Conservation (phyloP, 1,140 invertebrate species). For the Drosophila ironensis region DNA sequence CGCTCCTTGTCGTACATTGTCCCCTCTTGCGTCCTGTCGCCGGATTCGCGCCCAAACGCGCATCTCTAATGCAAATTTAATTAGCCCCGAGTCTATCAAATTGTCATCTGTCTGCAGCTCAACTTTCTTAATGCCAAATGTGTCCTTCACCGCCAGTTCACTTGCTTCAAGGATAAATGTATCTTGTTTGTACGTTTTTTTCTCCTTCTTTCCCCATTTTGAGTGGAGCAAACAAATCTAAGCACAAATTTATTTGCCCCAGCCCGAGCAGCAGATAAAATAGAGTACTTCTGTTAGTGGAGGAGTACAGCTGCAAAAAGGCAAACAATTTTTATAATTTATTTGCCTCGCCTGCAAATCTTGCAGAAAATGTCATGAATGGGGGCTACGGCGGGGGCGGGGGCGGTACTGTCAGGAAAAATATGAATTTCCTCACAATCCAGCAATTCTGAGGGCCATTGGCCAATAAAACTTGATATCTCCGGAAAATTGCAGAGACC, state of each 20-base stretch:
- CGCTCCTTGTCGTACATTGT: constrained; percentile 41
- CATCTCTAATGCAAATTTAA: constrained; percentile 72
- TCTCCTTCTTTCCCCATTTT: constrained; percentile 7
- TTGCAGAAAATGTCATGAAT: constrained; percentile 27
- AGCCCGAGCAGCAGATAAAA: constrained; percentile 11
- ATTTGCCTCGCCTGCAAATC: constrained; percentile 44
- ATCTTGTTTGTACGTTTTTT: background rate
- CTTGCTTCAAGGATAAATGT: no score
- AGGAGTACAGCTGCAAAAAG: constrained; percentile 36
- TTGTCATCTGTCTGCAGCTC: constrained; percentile 43
- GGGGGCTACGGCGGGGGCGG: background rate
- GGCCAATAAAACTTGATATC: constrained; percentile 9
- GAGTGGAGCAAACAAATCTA: constrained; percentile 29
- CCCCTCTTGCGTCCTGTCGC: constrained; percentile 21
- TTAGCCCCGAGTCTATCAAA: constrained; percentile 69
- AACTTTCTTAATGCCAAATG: constrained; percentile 38
- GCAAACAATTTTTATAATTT: constrained; percentile 51
- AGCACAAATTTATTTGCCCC: constrained; percentile 46
- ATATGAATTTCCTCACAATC: background rate
- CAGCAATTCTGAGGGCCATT: background rate
- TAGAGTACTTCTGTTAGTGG: constrained; percentile 21
- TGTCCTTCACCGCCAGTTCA: constrained; percentile 1
- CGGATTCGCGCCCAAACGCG: constrained; percentile 49
- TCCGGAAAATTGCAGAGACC: no score
- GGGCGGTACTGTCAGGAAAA: background rate